These are phyloP conservation scores for Pogonocherus hispidulus DNA, from an alignment of 2,888 invertebrate species.

Conservation along the genomic window DNA sequence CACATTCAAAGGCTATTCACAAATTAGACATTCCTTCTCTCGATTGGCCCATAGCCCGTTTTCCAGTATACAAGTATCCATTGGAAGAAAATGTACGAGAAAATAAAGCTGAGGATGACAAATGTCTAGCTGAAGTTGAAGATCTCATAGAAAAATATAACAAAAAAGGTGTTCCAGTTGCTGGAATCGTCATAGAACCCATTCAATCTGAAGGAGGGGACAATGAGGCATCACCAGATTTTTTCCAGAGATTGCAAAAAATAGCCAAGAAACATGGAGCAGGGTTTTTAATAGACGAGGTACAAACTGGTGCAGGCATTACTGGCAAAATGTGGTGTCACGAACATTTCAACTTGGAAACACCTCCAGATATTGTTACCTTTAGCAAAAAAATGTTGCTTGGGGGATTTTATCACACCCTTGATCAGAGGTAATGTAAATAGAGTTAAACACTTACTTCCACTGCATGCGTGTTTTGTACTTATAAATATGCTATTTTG, in stretches of 20 bases:
- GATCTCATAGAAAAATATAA: slow-evolving; percentile 81
- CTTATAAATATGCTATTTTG: too few relatives aligned
- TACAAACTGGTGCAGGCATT: slow-evolving; percentile 97
- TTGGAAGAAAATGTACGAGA: slow-evolving; percentile 83
- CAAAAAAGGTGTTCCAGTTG: slow-evolving; percentile 83
- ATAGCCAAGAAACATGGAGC: slow-evolving; percentile 84
- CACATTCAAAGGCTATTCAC: slow-evolving; percentile 96
- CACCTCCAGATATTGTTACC: slow-evolving; percentile 93
- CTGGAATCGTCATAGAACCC: slow-evolving; percentile 94
- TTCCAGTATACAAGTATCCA: slow-evolving; percentile 94
- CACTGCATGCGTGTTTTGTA: too few relatives aligned
- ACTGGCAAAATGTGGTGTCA: slow-evolving; percentile 99
- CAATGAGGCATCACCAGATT: slow-evolving; percentile 90
- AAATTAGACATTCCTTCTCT: slow-evolving; percentile 95
- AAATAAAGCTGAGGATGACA: slow-evolving; percentile 87
- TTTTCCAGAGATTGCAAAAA: slow-evolving; percentile 88
- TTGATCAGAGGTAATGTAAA: slow-evolving; percentile 77
- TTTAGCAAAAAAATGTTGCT: slow-evolving; percentile 99
- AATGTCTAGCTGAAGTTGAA: slow-evolving; percentile 78
- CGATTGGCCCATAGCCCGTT: slow-evolving; percentile 95
- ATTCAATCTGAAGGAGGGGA: slow-evolving; percentile 99
- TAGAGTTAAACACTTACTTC: neutral
- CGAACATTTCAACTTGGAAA: slow-evolving; percentile 89
- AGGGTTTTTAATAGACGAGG: slow-evolving; percentile 94
- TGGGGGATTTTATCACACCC: slow-evolving; percentile 91